Conservation (phyloP, 2,797 vertebrate species). For the Acipenser transmontanus region DNA sequence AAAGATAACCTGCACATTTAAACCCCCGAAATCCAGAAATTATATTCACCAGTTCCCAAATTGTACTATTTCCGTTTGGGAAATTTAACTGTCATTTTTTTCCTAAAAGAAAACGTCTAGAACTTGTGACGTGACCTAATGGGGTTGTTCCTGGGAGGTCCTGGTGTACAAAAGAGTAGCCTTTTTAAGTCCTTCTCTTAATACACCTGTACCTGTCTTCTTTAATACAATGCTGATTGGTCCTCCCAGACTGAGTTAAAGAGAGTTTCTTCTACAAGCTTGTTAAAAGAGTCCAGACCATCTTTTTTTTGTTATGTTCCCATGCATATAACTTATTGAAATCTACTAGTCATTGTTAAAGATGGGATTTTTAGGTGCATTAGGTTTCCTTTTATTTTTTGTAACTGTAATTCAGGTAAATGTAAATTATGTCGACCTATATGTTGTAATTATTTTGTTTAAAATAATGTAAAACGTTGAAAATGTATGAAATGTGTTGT, state of each 20-base stretch:
- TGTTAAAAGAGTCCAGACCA: slow-evolving; percentile 54
- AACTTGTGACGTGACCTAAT: too few relatives aligned
- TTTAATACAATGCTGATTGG: slow-evolving; percentile 57
- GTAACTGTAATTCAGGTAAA: slow-evolving; percentile 59
- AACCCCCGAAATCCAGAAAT: too few relatives aligned
- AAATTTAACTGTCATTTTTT: too few relatives aligned
- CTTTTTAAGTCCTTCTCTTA: slow-evolving; percentile 24
- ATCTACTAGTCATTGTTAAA: slow-evolving; percentile 48
- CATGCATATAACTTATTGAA: slow-evolving; percentile 54
- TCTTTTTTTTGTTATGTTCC: slow-evolving; percentile 52
- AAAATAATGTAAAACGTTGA: background rate
- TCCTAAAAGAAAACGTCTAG: too few relatives aligned
- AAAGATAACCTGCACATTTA: too few relatives aligned
- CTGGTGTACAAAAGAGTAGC: too few relatives aligned
- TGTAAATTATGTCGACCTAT: slow-evolving; percentile 4
- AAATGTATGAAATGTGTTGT: background rate
- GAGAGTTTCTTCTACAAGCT: slow-evolving; percentile 41
- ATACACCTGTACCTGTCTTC: slow-evolving; percentile 36
- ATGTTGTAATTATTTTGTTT: slow-evolving; percentile 3
- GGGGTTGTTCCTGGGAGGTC: background rate
- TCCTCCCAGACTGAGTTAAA: slow-evolving; percentile 28
- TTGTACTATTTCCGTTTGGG: too few relatives aligned
- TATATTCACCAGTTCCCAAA: too few relatives aligned
- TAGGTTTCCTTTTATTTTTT: slow-evolving; percentile 50
- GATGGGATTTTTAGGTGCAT: slow-evolving; percentile 56